These are phyloP conservation scores for Cydia strobilella DNA, from an alignment of 1,140 invertebrate genomes.

Conservation along the genomic window DNA sequence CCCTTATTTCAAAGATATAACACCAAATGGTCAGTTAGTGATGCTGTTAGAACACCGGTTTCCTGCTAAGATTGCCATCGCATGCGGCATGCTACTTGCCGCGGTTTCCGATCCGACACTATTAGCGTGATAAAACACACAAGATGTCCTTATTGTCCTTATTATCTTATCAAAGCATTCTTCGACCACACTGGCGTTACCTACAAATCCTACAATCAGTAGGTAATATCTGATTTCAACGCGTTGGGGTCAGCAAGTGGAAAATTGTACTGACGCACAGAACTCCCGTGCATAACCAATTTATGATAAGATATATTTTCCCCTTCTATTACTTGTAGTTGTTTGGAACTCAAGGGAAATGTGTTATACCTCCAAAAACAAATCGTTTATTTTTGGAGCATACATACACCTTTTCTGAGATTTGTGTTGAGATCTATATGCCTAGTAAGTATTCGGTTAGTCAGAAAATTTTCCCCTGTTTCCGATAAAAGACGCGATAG, in stretches of 20 bases:
- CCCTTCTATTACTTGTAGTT: no score
- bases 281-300: background rate
- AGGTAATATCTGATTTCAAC: background rate
- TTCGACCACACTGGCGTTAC: background rate
- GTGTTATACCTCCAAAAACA: no score
- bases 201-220: background rate
- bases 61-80: conserved; percentile 1
- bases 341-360: no score
- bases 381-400: background rate
- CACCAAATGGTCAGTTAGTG: background rate
- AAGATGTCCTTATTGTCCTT: conserved; percentile 5
- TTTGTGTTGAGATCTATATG: no score
- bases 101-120: background rate
- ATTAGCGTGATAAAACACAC: background rate
- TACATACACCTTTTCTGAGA: background rate
- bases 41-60: background rate
- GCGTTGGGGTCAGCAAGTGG: background rate
- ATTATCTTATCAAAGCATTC: background rate
- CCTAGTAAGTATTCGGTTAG: no score
- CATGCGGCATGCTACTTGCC: background rate
- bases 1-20: background rate
- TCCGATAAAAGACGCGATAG: no score
- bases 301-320: background rate
- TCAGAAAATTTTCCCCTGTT: no score
- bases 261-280: background rate